Base-by-base conservation (phyloP, 2,113 vertebrate species). In the Elephas maximus region DNA sequence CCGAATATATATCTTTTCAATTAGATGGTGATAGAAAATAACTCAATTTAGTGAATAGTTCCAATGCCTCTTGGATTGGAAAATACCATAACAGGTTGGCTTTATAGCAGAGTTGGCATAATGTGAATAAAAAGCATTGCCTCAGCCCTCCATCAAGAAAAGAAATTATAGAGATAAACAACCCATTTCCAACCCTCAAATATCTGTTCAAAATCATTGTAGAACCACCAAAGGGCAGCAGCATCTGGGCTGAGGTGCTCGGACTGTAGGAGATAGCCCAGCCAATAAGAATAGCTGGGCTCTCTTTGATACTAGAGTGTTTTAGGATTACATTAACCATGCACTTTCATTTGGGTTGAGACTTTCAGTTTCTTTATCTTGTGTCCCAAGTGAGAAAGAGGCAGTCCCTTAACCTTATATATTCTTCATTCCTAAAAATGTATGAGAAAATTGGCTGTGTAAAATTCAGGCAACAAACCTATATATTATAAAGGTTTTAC, bases 81-180 rank as follows among this genome's bases (percentile, higher is more conserved):
- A 91, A 76, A 62, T 78, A 28, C 51, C 12, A 5, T 62, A 60
- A 12, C 9, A 30, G 57, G 69, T n/a, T 93, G 76, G 69, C 30
- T 74, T 18, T 86, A 4, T 41, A 60, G 84, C 26, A 71, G 24
- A 81, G 37, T 86, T 88, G 91, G 69, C 69, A 44, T 86, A 82
- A 78, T 37, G 53, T 69, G 63, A 86, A 88, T 93, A 65, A 87
- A 90, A 94, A 85, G 26, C 48, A 62, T 33, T 18, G 3, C 28
- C 33, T 48, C 20, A 45, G 14, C 86, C 74, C 45, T 94, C 93
- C 88, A 69, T 82, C 85, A 86, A 71, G 81, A 37, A 97, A 95
- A 92, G 81, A 96, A 97, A 95, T 86, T 63, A 62, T 26, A 77
- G 76, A 93, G 69, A 88, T 83, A 65, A 94, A 74, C 65, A 93